A percentile compares a stretch with the other conserved stretches of the same genome.
Conservation (phyloP, 2,797 vertebrate genomes). For the Lagodon rhomboides region DNA sequence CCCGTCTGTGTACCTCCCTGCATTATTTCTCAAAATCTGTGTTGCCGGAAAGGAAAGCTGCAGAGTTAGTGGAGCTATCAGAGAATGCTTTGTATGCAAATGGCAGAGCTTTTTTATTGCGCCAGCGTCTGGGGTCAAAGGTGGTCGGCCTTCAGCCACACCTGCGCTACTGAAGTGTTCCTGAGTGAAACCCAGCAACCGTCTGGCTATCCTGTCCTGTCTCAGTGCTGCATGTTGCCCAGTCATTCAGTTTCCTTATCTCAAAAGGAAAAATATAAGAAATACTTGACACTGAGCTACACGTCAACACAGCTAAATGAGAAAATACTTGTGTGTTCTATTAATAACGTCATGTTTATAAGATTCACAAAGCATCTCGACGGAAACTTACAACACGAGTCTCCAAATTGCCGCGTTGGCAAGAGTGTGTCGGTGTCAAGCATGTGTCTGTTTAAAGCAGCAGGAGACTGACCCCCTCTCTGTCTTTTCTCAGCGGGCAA, state of each 20-base stretch:
- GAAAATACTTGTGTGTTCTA: background rate
- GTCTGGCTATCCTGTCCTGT: background rate
- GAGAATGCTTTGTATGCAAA: background rate
- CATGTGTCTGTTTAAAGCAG: background rate
- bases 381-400: background rate
- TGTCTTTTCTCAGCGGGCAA: slow-evolving; percentile 86
- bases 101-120: background rate
- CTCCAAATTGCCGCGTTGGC: background rate
- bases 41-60: background rate
- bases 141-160: background rate
- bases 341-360: background rate
- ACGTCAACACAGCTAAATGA: background rate
- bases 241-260: background rate
- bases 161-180: background rate
- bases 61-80: background rate
- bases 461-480: slow-evolving; percentile 5
- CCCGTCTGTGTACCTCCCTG: background rate
- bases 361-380: background rate
- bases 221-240: background rate
- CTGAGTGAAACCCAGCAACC: background rate
- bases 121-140: background rate
- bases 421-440: background rate
- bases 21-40: background rate
- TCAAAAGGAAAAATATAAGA: background rate
- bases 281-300: no score